Conservation (phyloP, 2,797 vertebrate genomes). For the Diplodus sargus region DNA sequence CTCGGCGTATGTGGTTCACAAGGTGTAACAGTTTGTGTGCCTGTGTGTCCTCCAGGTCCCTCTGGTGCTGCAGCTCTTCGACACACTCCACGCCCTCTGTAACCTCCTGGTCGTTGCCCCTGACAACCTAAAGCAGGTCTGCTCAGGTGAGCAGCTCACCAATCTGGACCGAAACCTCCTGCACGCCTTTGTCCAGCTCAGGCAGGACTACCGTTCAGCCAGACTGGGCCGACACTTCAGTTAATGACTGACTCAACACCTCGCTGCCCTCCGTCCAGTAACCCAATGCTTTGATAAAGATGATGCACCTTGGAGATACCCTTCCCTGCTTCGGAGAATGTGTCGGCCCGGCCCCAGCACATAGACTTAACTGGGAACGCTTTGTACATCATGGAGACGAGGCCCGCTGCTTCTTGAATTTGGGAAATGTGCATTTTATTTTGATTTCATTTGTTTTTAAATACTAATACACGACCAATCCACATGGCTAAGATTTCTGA, state of each 20-base stretch:
- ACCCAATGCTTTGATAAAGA: slow-evolving; percentile 62
- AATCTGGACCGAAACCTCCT: slow-evolving; percentile 98
- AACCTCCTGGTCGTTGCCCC: slow-evolving; percentile 98
- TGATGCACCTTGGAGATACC: slow-evolving; percentile 69
- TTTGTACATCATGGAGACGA: slow-evolving; percentile 55
- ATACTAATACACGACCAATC: slow-evolving; percentile 72
- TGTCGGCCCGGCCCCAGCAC: slow-evolving; percentile 34
- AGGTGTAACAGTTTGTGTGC: background rate
- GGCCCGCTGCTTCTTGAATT: slow-evolving; percentile 61
- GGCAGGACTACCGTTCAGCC: slow-evolving; percentile 96
- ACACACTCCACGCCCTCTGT: slow-evolving; percentile 98
- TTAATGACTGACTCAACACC: slow-evolving; percentile 83
- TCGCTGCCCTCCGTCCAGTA: slow-evolving; percentile 74
- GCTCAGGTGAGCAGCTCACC: slow-evolving; percentile 98
- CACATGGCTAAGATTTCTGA: slow-evolving; percentile 53
- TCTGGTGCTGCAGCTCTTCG: slow-evolving; percentile 97
- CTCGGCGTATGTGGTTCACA: too few relatives aligned
- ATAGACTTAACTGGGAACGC: slow-evolving; percentile 56
- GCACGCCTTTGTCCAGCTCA: slow-evolving; percentile 98
- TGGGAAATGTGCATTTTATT: slow-evolving; percentile 80
- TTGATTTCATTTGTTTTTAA: slow-evolving; percentile 78
- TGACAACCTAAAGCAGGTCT: slow-evolving; percentile 99
- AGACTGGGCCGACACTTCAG: slow-evolving; percentile 98
- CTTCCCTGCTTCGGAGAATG: slow-evolving; percentile 54
- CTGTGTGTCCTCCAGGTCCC: slow-evolving; percentile 87